Base-by-base conservation (phyloP, 2,113 vertebrate genomes). In the Eonycteris spelaea region DNA sequence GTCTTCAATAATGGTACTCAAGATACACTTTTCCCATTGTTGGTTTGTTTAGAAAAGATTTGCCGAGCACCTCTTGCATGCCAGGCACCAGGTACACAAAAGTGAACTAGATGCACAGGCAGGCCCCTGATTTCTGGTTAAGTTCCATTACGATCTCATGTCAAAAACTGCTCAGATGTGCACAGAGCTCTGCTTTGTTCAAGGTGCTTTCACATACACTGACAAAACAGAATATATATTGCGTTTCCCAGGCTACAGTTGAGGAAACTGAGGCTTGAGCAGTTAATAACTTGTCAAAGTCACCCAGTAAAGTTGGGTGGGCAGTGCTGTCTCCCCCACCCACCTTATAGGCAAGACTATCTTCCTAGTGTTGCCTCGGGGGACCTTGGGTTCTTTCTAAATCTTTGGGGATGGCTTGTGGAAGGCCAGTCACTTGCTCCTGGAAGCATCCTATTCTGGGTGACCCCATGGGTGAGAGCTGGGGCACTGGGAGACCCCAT, bases 1-100 rank as follows among this genome's bases (percentile, higher is more conserved):
- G 10, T 65, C 77, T 21, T 57, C 63, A 95, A n/a, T 24, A 79
- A 79, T 48, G 51, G 68, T 28, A 71, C 84, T 94, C 79, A 80
- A 61, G 90, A 38, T 86, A 22, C 35, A 63, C 63, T 70, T 86
- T 86, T 71, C 51, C 79, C 57, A 75, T 43, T 61, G 45, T 82
- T 84, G 61, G 9, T 77, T 93, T 86, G n/a, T 73, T 84, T 33
- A 79, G 85, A 68, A 94, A 89, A 67, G 61, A 75, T 85, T 92
- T 86, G 74, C 83, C 75, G 51, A 97, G 87, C 59, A 84, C 22
- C 59, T 86, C 26, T 26, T 84, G 30, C 79, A 22, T 77, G 63
- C 51, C 84, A 90, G 57, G 28, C 21, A 53, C 48, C 57, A 65
- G 48, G 22, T 35, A 93, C 65, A 21, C 19, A 18, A 22, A 90